A percentile compares a stretch with the other conserved stretches of the same genome.
Evolutionary conservation across 2,797 vertebrate genomes (phyloP).

Genomic region (Halcyon smyrnensis): DNA sequence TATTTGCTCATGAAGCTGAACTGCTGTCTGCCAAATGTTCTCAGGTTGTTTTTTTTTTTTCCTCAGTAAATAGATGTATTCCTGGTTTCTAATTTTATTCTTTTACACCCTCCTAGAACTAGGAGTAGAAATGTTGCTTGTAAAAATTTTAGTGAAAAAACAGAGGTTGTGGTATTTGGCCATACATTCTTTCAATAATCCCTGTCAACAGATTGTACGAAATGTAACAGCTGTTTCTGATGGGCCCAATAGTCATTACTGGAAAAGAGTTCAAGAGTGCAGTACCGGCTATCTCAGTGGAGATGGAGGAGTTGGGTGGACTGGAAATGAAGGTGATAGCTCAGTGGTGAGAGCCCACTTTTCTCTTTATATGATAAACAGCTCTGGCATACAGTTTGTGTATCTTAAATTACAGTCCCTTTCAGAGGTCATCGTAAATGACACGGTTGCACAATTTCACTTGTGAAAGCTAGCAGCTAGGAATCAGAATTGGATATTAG

Average conservation of each 20-base stretch:
- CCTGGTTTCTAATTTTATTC: neutral
- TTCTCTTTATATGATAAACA: neutral
- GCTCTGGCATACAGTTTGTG: neutral
- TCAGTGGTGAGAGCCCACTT: neutral
- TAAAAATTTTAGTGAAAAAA: neutral
- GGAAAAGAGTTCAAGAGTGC: neutral
- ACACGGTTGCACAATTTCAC: neutral
- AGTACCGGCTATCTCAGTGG: neutral
- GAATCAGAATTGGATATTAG: neutral
- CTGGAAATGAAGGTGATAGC: neutral
- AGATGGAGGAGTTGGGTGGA: neutral
- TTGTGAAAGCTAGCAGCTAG: neutral
- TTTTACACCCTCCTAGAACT: neutral
- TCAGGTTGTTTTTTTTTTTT: neutral
- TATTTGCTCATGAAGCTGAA: conserved; percentile 27
- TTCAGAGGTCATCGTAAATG: neutral
- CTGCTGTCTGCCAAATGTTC: neutral
- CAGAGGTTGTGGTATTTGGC: neutral
- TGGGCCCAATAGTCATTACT: neutral
- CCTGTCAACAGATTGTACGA: neutral
- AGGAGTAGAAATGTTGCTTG: neutral
- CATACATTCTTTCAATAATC: neutral
- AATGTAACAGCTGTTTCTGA: neutral
- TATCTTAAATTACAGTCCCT: neutral
- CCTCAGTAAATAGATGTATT: neutral